Base-by-base conservation (phyloP, 2,113 vertebrate species). In the Notechis scutatus region DNA sequence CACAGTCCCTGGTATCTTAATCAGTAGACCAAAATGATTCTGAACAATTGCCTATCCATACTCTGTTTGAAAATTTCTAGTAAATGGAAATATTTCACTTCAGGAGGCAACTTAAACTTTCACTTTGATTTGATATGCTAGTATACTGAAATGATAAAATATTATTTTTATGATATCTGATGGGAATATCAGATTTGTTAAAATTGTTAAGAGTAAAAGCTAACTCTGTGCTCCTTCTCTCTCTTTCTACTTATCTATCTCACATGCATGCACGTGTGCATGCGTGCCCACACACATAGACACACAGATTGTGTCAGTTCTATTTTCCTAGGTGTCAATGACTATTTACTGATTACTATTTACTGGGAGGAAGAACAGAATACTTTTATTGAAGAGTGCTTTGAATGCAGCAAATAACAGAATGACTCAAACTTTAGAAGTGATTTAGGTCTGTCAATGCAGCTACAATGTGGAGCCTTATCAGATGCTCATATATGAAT, bases 401-500 rank as follows among this genome's bases (percentile, higher is more conserved):
- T 92, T 92, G 92, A 86, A 93, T 64, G 61, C 61, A 64, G 39
- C 20, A 93, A 9, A 47, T 95, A 94, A 89, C 93, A 95, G 50
- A 89, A 90, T 95, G 95, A 93, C 74, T 95, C 90, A 94, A 95
- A 96, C 95, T 94, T 74, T 0, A 3, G 21, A 92, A 56, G 9
- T 93, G 92, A 90, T 94, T 94, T 92, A 8, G 21, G 93, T 87
- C 87, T 96, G 91, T 95, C 94, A 95, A 92, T 52, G 29, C 90
- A 90, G 29, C 92, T 96, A 93, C 95, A 94, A 59, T 61, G 90
- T 81, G 94, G 90, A 94, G 29, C 59, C 92, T 8, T 69, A 50
- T 93, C 57, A 59, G 94, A 95, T 95, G 95, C 45, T 94, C 92
- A 94, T 47, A 94, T 95, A 96, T 47, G 47, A 47, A 47, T 47